phyloP scores from a whole-genome alignment of 2,797 vertebrate genomes.

The Sebastes oblongus region DNA sequence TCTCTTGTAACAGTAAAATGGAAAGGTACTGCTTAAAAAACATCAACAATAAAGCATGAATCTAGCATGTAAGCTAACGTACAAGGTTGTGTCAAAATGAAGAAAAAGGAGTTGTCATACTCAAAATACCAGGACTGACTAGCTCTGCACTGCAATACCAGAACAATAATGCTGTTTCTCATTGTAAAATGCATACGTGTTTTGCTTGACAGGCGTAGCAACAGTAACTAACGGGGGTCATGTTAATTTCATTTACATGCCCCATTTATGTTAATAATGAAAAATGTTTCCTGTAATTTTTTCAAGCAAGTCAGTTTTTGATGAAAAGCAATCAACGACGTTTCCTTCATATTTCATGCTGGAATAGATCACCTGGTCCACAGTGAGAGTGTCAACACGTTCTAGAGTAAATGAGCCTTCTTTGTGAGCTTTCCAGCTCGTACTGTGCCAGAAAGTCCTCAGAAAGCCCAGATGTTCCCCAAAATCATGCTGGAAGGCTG shows the following conservation, averaged over 20 bases:
- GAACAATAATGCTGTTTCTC: background rate
- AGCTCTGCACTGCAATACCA: background rate
- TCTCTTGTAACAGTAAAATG: background rate
- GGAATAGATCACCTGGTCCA: conserved; percentile 47
- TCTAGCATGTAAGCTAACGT: background rate
- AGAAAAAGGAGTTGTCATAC: background rate
- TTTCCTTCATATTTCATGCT: conserved; percentile 28
- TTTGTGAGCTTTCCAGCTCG: conserved; percentile 46
- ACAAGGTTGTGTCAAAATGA: background rate
- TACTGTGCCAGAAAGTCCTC: conserved; percentile 47
- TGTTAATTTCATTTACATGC: background rate
- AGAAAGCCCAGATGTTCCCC: conserved; percentile 70
- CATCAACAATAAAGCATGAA: background rate
- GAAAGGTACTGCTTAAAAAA: background rate
- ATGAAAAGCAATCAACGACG: conserved; percentile 13
- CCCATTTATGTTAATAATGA: conserved; percentile 3
- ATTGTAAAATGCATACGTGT: background rate
- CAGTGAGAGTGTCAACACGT: conserved; percentile 53
- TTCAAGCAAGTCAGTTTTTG: conserved; percentile 12
- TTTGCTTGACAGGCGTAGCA: background rate
- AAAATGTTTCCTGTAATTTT: conserved; percentile 26
- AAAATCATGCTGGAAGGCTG: conserved; percentile 57
- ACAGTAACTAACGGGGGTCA: background rate
- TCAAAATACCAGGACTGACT: background rate
- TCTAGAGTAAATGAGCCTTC: conserved; percentile 39